Evolutionary conservation across 2,888 invertebrate species (phyloP), one percentile per base, ranked within the genome.

Genomic region (Callinectes sapidus): DNA sequence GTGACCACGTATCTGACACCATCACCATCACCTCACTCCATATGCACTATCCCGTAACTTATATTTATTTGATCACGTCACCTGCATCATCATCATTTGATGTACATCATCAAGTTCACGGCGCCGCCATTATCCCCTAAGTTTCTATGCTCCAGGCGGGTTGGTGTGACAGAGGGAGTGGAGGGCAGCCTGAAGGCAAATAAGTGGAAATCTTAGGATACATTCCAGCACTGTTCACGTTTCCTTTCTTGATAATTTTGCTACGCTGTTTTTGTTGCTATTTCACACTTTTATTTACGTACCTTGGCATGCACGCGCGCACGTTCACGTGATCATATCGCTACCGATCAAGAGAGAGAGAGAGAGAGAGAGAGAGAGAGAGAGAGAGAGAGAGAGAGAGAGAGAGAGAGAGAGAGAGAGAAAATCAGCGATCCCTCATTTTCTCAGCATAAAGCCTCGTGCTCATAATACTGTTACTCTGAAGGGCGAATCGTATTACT

Each of bases 81-180:
- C 71, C 87, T 87, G 71, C 91, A 91, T 91, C 91, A 87, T 91
- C 87, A 91, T 91, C 91, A 42, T 71, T 91, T 87, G 71, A 42
- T 32, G 55, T 91, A n/a, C 87, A 87, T 91, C 91, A 91, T 87
- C 91, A 91, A 66, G 87, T 32, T 61, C 39, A 54, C 16, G 87
- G 77, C 91, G 87, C 87, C 91, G 48, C 28, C 35, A 85, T 90
- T 32, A 77, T 32, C 32, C 77, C 28, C 18, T 35, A 54, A 54
- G 54, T 77, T 90, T 48, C 48, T 42, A 28, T 28, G 35, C 32
- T 90, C 35, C 28, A 28, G 35, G 13, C 23, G 16, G 28, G 39
- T 16, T 23, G 89, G 28, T 35, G 89, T 0, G 28, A 32, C n/a
- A 55, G 85, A 66, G 39, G 39, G 39, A 28, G 48, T 2, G 18